phyloP scores from a whole-genome alignment of 2,113 vertebrate species.

The Meleagris gallopavo region DNA sequence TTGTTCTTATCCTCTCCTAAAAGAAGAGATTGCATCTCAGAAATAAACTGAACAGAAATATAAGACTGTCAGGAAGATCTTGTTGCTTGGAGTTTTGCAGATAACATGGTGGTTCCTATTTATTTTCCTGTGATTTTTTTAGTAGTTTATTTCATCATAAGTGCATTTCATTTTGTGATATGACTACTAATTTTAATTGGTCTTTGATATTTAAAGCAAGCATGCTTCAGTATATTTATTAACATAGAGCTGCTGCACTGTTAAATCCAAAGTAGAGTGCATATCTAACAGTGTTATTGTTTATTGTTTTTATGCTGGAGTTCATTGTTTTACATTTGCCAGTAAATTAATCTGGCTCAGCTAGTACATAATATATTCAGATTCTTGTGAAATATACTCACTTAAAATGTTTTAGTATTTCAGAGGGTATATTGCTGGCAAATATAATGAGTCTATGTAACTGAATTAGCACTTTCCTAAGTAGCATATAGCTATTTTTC shows the following conservation, averaged over 20 bases:
- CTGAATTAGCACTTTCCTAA: neutral
- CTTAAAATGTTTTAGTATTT: conserved; percentile 19
- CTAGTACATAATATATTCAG: conserved; percentile 29
- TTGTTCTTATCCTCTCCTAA: neutral
- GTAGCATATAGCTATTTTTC: conserved; percentile 21
- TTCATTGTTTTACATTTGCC: conserved; percentile 51
- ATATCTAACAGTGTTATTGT: conserved; percentile 48
- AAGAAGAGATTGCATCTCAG: neutral
- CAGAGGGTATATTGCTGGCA: neutral
- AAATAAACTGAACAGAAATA: neutral
- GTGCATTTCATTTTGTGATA: neutral
- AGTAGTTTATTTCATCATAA: conserved; percentile 24
- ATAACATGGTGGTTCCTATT: neutral
- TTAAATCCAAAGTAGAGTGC: conserved; percentile 27
- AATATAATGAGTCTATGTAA: conserved; percentile 42
- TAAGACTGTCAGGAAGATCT: neutral
- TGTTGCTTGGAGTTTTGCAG: neutral
- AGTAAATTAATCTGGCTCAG: conserved; percentile 60
- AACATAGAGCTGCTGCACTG: neutral
- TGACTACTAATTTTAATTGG: conserved; percentile 24
- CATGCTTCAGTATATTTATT: neutral
- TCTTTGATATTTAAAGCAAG: conserved; percentile 31
- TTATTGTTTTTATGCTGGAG: conserved; percentile 44
- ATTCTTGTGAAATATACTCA: conserved; percentile 36
- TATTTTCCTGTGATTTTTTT: neutral